Conservation (phyloP, 2,797 vertebrate species). For the Periparus ater region DNA sequence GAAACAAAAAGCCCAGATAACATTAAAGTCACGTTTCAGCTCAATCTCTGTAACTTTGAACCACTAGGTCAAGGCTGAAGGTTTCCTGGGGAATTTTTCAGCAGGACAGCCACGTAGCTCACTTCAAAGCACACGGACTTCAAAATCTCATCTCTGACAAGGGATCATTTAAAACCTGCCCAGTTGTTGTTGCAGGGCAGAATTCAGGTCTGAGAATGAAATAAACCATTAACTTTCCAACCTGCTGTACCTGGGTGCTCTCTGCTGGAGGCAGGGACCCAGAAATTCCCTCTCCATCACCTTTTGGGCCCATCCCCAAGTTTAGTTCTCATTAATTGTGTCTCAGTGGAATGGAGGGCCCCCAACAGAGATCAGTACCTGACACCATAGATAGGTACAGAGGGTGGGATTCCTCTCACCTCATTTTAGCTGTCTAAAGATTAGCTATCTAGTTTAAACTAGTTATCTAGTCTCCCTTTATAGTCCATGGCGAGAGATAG, state of each 20-base stretch:
- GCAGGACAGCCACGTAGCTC: neutral
- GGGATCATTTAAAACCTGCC: neutral
- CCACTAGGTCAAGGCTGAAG: constrained; percentile 30
- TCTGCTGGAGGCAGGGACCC: neutral
- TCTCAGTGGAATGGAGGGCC: neutral
- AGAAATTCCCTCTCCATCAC: neutral
- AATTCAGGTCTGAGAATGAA: neutral
- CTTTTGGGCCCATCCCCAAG: neutral
- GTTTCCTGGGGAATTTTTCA: neutral
- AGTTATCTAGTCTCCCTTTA: neutral
- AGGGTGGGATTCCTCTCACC: constrained; percentile 44
- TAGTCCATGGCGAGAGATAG: constrained; percentile 1
- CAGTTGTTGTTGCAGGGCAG: neutral
- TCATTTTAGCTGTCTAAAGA: constrained; percentile 3
- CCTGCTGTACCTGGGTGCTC: neutral
- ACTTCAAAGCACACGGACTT: neutral
- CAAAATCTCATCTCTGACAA: neutral
- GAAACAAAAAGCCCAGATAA: constrained; percentile 60
- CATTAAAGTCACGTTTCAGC: constrained; percentile 29
- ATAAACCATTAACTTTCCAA: neutral
- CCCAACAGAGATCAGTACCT: neutral
- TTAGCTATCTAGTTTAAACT: constrained; percentile 42
- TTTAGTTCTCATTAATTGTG: neutral
- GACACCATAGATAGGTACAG: neutral
- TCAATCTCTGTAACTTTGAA: constrained; percentile 35